Percentiles rank a stretch among this genome's conserved stretches.
Conservation (phyloP, 30 jellyfish, hydroid and myxozoan species). For the Catostylus mosaicus region DNA sequence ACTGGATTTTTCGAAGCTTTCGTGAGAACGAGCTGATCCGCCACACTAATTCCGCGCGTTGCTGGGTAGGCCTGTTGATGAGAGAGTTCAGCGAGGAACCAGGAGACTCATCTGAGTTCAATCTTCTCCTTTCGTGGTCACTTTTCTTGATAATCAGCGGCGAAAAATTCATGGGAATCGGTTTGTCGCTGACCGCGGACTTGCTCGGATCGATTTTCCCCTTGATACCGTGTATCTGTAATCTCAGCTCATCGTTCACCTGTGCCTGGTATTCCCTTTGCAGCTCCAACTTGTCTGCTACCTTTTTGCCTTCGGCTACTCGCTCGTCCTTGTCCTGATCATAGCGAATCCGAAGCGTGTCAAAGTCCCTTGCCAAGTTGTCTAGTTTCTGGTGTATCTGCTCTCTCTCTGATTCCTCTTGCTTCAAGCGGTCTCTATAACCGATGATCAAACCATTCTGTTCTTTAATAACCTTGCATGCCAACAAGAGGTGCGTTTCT, state of each 20-base stretch:
- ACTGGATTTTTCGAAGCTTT: slow-evolving; percentile 88
- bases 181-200: slow-evolving; percentile 15
- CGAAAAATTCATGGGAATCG: slow-evolving; percentile 59
- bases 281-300: slow-evolving; percentile 73
- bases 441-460: slow-evolving; percentile 77
- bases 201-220: slow-evolving; percentile 60
- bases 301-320: slow-evolving; percentile 55
- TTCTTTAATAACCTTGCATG: slow-evolving; percentile 76
- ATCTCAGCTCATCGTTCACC: slow-evolving; percentile 88
- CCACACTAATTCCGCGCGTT: slow-evolving; percentile 97
- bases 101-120: slow-evolving; percentile 66
- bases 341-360: slow-evolving; percentile 62
- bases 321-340: slow-evolving; percentile 71
- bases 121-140: slow-evolving; percentile 55
- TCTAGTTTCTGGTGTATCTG: slow-evolving; percentile 74
- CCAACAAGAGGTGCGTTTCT: slow-evolving; percentile 78
- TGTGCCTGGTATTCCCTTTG: slow-evolving; percentile 88
- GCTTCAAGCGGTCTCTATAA: slow-evolving; percentile 67
- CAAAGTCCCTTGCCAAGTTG: slow-evolving; percentile 65
- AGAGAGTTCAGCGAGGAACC: slow-evolving; percentile 80
- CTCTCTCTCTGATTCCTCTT: slow-evolving; percentile 64
- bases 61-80: slow-evolving; percentile 52
- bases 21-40: slow-evolving; percentile 82
- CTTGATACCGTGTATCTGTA: slow-evolving; percentile 89
- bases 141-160: slow-evolving; percentile 55